phyloP scores from a whole-genome alignment of 92 coral and sea anemone genomes.

The Desmophyllum pertusum region DNA sequence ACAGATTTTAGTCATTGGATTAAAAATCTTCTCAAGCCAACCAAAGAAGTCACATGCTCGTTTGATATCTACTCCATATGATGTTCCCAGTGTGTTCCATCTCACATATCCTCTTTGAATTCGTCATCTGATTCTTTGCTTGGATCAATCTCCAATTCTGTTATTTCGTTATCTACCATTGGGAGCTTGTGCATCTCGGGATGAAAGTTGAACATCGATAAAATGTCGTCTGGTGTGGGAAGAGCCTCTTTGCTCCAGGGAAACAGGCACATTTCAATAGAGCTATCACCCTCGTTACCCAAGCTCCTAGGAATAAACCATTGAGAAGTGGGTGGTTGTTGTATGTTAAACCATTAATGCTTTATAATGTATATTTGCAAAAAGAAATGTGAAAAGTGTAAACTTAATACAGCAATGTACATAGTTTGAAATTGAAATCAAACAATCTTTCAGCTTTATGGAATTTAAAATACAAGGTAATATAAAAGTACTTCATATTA shows the following conservation, averaged over 20 bases:
- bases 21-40: slow-evolving; percentile 54
- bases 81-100: slow-evolving; percentile 16
- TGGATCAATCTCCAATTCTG: neutral
- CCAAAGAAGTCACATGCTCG: slow-evolving; percentile 30
- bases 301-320: neutral
- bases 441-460: no score
- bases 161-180: slow-evolving; percentile 1
- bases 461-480: neutral
- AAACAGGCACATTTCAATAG: slow-evolving; percentile 39
- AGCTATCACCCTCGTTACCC: slow-evolving; percentile 55
- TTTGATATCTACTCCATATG: neutral
- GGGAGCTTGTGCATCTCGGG: slow-evolving; percentile 46
- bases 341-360: no score
- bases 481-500: neutral
- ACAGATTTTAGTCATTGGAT: slow-evolving; percentile 34
- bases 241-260: slow-evolving; percentile 61
- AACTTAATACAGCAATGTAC: no score
- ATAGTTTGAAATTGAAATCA: no score
- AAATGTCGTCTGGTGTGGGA: slow-evolving; percentile 35
- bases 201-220: slow-evolving; percentile 46
- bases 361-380: no score
- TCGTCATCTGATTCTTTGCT: neutral
- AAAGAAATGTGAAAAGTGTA: no score
- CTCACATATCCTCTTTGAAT: neutral
- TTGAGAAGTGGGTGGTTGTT: no score